Base-by-base conservation (phyloP, 2,113 vertebrate species). In the Melanocharis versteri region DNA sequence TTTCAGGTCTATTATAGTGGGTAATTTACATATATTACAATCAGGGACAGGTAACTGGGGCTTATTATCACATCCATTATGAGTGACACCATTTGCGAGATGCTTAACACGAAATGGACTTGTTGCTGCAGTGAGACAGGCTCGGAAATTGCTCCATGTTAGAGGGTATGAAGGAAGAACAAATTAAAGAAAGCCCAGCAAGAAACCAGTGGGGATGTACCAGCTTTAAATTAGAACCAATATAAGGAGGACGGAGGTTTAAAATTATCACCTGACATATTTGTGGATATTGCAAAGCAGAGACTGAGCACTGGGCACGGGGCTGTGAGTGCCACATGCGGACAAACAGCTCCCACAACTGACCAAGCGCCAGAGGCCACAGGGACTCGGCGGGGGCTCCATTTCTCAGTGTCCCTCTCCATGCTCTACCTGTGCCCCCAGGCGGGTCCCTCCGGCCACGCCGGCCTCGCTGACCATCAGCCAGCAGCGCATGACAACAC, bases 381-480 rank as follows among this genome's bases (percentile, higher is more conserved):
- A 0, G 58, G 37, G 47, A 48, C 33, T 48, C 7, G 0, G 18
- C 0, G 0, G 33, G 17, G 6, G 26, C 27, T 82, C 66, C 11
- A 8, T 15, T 24, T 11, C 30, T 10, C n/a, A 6, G 37, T 15
- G 10, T 37, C 44, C 45, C 60, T 8, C 23, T 21, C 48, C 28
- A 1, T 0, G 22, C 81, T 69, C 22, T 93, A 87, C 92, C 92
- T 87, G 89, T 48, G 79, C 8, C 87, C 64, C 15, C 5, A 14
- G 15, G 35, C 0, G 0, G n/a, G 64, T 58, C 35, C 35, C 45
- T 73, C 27, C 2, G 4, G 62, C 50, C 66, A 6, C n/a, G n/a
- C 57, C 3, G 0, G 47, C 98, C 98, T 97, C 95, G 81, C 98
- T 96, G 97, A 98, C 98, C 98, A 98, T 98, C 96, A 98, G 97